phyloP scores from a whole-genome alignment of 1,140 invertebrate genomes.

The Dendrolimus kikuchii region DNA sequence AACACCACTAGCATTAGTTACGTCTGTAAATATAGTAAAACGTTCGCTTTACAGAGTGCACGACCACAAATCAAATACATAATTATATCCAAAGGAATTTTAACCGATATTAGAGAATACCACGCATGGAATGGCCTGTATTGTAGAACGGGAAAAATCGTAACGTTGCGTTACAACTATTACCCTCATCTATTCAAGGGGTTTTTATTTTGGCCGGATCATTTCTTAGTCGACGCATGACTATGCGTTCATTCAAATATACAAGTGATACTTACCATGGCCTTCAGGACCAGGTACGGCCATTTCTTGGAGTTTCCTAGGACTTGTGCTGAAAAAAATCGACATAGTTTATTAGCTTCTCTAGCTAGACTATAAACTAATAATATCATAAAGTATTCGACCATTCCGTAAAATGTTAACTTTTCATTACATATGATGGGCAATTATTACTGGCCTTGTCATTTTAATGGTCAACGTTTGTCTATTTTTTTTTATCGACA shows the following conservation, averaged over 20 bases:
- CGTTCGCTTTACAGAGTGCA: slow-evolving; percentile 1
- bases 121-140: no score
- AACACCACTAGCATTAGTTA: slow-evolving; percentile 47
- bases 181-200: no score
- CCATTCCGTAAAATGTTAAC: background rate
- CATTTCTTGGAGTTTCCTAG: slow-evolving; percentile 58
- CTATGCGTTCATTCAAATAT: no score
- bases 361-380: background rate
- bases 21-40: slow-evolving; percentile 25
- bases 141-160: no score
- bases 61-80: background rate
- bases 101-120: no score
- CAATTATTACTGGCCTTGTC: no score
- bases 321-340: slow-evolving; percentile 49
- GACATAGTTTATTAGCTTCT: slow-evolving; percentile 1
- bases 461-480: no score
- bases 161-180: no score
- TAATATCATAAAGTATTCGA: background rate
- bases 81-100: background rate
- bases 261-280: slow-evolving; percentile 32
- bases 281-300: slow-evolving; percentile 40
- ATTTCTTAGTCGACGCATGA: no score
- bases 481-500: no score
- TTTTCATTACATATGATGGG: no score
- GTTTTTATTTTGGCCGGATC: no score